Conservation (phyloP, 2,797 vertebrate genomes). For the Mormyrops attenuatus region DNA sequence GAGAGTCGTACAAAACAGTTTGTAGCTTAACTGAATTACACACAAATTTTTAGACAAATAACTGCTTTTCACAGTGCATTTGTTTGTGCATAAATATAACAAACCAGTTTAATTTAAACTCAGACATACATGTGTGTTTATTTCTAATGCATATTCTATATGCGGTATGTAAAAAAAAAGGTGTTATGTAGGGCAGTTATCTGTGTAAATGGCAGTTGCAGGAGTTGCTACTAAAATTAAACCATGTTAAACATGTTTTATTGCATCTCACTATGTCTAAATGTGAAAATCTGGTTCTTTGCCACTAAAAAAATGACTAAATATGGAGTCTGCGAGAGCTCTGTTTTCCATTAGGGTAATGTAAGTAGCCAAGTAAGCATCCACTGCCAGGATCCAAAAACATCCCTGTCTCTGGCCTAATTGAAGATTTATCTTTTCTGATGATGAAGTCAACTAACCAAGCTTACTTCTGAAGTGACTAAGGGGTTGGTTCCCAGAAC, state of each 20-base stretch:
- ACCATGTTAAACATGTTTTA: neutral
- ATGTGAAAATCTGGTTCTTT: constrained; percentile 34
- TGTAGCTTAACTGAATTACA: constrained; percentile 5
- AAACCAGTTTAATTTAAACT: neutral
- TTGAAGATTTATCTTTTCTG: constrained; percentile 55
- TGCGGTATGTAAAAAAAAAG: neutral
- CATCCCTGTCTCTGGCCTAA: constrained; percentile 43
- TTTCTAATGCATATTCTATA: neutral
- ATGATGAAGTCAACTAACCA: constrained; percentile 46
- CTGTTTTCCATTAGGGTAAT: constrained; percentile 58
- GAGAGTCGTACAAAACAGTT: constrained; percentile 23
- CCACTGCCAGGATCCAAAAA: constrained; percentile 45
- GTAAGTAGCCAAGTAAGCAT: constrained; percentile 50
- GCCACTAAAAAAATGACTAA: constrained; percentile 38
- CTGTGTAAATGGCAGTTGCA: neutral
- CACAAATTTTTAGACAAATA: neutral
- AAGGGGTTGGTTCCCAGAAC: constrained; percentile 42
- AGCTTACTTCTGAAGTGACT: constrained; percentile 41
- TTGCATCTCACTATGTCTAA: constrained; percentile 20
- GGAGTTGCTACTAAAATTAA: neutral
- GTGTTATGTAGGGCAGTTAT: neutral
- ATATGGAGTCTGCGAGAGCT: constrained; percentile 11
- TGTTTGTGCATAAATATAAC: neutral
- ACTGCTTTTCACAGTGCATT: neutral
- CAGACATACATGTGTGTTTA: neutral